Evolutionary conservation across 1,140 invertebrate species (phyloP).

Genomic region (Hyphantria cunea): DNA sequence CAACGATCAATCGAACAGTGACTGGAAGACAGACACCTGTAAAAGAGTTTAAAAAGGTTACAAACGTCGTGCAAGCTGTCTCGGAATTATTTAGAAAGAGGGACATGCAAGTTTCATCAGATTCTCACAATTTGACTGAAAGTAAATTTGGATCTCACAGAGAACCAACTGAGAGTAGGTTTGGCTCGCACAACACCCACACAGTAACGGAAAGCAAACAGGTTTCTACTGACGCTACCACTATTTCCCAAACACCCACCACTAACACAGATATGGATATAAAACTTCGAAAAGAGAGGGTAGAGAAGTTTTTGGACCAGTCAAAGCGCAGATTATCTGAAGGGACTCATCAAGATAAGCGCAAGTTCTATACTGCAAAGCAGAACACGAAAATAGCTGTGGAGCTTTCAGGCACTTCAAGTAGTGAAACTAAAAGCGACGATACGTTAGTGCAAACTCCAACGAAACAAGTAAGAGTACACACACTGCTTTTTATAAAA

Average conservation of each 20-base stretch:
- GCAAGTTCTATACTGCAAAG: not conserved
- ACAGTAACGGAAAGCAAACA: constrained; percentile 1
- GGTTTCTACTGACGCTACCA: not conserved
- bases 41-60: constrained; percentile 3
- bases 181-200: not conserved
- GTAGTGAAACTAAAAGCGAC: constrained; percentile 33
- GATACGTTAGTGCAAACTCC: constrained; percentile 7
- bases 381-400: not conserved
- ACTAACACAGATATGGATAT: not conserved
- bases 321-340: not conserved
- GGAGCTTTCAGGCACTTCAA: constrained; percentile 14
- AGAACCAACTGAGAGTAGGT: too few relatives aligned
- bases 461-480: constrained; percentile 12
- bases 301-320: too few relatives aligned
- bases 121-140: constrained; percentile 11
- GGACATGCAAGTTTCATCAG: constrained; percentile 13
- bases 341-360: not conserved
- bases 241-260: not conserved
- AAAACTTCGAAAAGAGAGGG: not conserved
- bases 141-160: too few relatives aligned
- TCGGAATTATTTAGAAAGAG: constrained; percentile 30
- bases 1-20: not conserved
- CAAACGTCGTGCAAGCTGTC: constrained; percentile 4
- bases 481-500: not conserved
- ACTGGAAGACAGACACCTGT: not conserved